These are phyloP conservation scores for Molossus molossus DNA, from an alignment of 2,797 vertebrate genomes.

Conservation along the genomic window DNA sequence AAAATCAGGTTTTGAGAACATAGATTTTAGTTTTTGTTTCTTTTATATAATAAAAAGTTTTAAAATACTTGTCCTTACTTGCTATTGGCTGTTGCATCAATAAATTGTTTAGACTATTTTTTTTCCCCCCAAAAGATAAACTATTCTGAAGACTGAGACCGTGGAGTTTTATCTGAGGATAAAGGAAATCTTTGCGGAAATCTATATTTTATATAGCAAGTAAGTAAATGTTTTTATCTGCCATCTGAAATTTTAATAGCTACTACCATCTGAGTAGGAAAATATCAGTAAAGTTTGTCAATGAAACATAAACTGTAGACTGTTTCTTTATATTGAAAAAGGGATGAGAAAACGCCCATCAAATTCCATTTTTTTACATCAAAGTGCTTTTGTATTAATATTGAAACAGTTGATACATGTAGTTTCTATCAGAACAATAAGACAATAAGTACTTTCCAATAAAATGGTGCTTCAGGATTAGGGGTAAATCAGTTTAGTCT, in stretches of 20 bases:
- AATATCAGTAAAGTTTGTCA: constrained; percentile 50
- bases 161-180: constrained; percentile 69
- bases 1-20: constrained; percentile 52
- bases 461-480: constrained; percentile 52
- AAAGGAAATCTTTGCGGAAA: constrained; percentile 67
- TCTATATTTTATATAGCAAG: constrained; percentile 76
- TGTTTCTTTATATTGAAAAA: constrained; percentile 28
- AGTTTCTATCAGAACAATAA: constrained; percentile 47
- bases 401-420: not conserved
- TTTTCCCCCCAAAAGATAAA: constrained; percentile 61
- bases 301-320: not conserved
- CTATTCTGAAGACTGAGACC: constrained; percentile 81
- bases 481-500: constrained; percentile 47
- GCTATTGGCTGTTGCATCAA: not conserved
- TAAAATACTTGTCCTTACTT: constrained; percentile 18
- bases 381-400: constrained; percentile 21
- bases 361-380: not conserved
- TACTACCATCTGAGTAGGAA: constrained; percentile 55
- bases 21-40: constrained; percentile 30
- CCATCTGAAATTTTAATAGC: constrained; percentile 39
- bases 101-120: constrained; percentile 78
- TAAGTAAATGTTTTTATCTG: constrained; percentile 81
- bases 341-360: not conserved
- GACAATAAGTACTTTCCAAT: constrained; percentile 38
- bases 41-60: constrained; percentile 41